Evolutionary conservation across 1,140 invertebrate species (phyloP).

Genomic region (Drosophila baimaii): DNA sequence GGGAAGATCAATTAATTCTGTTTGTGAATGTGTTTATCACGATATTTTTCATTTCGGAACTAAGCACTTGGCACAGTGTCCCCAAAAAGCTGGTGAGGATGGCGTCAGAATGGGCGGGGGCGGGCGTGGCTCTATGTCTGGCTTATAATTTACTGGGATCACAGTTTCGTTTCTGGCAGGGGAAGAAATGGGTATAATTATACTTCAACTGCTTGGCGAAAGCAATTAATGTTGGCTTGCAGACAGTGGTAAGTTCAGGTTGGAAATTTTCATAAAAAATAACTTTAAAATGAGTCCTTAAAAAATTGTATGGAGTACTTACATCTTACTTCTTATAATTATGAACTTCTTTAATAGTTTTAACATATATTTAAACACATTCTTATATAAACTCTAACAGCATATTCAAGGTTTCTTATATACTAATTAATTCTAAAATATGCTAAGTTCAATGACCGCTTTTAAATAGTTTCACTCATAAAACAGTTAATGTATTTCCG

Average conservation of each 20-base stretch:
- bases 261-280: not conserved
- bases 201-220: not conserved
- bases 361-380: rapidly evolving
- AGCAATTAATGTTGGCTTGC: constrained; percentile 9
- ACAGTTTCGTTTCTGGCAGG: not conserved
- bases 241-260: not conserved
- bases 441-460: not conserved
- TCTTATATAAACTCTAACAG: no score
- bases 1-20: constrained; percentile 39
- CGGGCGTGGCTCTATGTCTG: constrained; percentile 30
- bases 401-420: not conserved
- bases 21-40: constrained; percentile 43
- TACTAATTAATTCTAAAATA: not conserved
- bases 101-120: constrained; percentile 11
- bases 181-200: constrained; percentile 22
- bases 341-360: not conserved
- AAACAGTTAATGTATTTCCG: not conserved
- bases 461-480: not conserved
- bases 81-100: constrained; percentile 13
- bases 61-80: constrained; percentile 16
- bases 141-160: constrained; percentile 20
- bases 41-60: constrained; percentile 28
- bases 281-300: not conserved
- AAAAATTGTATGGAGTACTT: not conserved
- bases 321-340: not conserved